A percentile compares a stretch with the other conserved stretches of the same genome.
Evolutionary conservation across 2,113 vertebrate genomes (phyloP).

Genomic region (Proterorhinus semilunaris): DNA sequence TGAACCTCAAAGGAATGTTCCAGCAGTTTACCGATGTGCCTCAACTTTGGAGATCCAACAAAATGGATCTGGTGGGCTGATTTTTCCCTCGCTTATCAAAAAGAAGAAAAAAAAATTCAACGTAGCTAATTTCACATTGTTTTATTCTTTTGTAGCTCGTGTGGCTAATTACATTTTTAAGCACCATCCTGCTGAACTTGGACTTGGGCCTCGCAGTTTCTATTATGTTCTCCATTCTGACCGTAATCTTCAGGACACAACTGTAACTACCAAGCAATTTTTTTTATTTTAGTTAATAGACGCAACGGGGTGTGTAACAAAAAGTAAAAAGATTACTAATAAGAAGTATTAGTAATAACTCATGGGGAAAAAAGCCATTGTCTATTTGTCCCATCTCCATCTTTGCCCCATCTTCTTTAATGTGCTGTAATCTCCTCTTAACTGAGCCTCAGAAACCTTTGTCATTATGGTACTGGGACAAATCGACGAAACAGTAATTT

Average conservation of each 20-base stretch:
- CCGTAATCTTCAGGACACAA: conserved; percentile 89
- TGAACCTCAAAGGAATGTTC: conserved; percentile 93
- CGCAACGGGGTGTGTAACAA: neutral
- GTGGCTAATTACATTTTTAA: conserved; percentile 87
- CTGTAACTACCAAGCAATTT: conserved; percentile 76
- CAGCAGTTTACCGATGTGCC: conserved; percentile 82
- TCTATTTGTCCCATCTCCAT: no score
- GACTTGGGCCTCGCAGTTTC: conserved; percentile 86
- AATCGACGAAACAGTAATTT: no score
- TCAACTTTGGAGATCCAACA: conserved; percentile 83
- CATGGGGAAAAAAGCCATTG: no score
- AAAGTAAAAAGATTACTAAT: no score
- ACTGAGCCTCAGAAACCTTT: no score
- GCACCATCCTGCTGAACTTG: conserved; percentile 85
- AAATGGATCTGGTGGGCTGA: conserved; percentile 82
- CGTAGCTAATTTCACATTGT: conserved; percentile 6
- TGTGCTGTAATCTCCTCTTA: no score
- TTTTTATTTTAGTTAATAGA: neutral
- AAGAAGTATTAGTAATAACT: no score
- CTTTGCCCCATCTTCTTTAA: no score
- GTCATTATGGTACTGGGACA: no score
- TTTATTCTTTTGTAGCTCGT: conserved; percentile 72
- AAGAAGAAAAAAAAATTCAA: conserved; percentile 12
- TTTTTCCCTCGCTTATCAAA: neutral
- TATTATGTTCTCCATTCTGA: conserved; percentile 85